phyloP scores from a whole-genome alignment of 1,140 invertebrate species.

The Carcinoscorpius rotundicauda region DNA sequence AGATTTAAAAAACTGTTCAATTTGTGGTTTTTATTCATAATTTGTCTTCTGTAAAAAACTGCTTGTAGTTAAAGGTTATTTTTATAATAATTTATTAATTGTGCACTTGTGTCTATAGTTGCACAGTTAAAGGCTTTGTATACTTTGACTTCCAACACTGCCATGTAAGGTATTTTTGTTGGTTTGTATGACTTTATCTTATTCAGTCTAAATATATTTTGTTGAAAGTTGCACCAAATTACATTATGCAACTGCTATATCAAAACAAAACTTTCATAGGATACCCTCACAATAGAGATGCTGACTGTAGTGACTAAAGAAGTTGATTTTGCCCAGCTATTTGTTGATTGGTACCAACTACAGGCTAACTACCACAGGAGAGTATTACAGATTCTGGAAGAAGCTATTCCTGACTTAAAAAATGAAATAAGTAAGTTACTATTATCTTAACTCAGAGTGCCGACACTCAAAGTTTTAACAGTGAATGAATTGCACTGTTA shows the following conservation, averaged over 20 bases:
- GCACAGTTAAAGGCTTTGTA: no score
- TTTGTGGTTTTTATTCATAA: no score
- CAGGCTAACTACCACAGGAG: constrained; percentile 68
- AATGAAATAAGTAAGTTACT: constrained; percentile 13
- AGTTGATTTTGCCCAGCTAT: constrained; percentile 62
- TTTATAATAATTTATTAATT: no score
- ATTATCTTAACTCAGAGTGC: no score
- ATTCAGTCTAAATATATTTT: background rate
- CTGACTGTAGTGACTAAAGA: constrained; percentile 75
- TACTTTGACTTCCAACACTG: no score
- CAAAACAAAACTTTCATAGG: constrained; percentile 35
- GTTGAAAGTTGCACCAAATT: background rate
- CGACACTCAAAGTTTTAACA: no score
- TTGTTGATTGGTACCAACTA: constrained; percentile 70
- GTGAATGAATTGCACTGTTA: no score
- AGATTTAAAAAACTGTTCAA: no score
- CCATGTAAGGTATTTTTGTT: no score
- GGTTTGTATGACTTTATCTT: background rate
- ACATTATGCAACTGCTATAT: background rate
- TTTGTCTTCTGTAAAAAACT: no score
- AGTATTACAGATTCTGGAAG: constrained; percentile 57
- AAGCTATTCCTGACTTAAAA: constrained; percentile 48
- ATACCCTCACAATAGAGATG: constrained; percentile 78
- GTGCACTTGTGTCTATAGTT: no score
- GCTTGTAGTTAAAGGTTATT: no score